phyloP scores from a whole-genome alignment of 2,113 vertebrate genomes.

The Enhydra lutris region DNA sequence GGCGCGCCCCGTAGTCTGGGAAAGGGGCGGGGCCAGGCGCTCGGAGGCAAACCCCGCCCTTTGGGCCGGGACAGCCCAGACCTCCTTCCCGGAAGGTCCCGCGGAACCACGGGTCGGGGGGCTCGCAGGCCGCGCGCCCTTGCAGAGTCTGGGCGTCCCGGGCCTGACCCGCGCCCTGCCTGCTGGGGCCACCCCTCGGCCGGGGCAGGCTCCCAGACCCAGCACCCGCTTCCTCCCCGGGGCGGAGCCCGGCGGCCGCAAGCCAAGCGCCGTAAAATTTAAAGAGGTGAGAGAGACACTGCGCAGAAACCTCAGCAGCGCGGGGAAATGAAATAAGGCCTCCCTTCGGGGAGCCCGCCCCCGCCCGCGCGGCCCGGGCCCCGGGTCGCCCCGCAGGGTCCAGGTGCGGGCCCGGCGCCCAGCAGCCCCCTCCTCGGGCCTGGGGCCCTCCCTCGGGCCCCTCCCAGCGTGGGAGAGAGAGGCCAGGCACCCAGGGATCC shows the following conservation, averaged over 20 bases:
- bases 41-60: not conserved
- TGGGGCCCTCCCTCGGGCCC: too few relatives aligned
- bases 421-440: not conserved
- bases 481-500: not conserved
- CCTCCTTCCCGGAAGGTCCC: rapidly evolving
- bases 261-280: constrained; percentile 96
- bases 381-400: constrained; percentile 48
- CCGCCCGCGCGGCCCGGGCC: constrained; percentile 28
- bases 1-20: not conserved
- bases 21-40: not conserved
- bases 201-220: constrained; percentile 80
- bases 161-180: constrained; percentile 5
- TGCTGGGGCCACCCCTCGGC: not conserved
- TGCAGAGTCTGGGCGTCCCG: not conserved
- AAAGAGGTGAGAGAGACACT: constrained; percentile 98
- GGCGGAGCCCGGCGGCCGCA: constrained; percentile 88
- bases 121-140: not conserved
- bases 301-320: constrained; percentile 92
- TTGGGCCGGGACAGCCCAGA: rapidly evolving
- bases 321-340: constrained; percentile 89
- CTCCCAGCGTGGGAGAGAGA: not conserved
- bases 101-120: not conserved
- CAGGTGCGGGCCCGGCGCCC: constrained; percentile 32
- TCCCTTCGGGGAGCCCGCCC: constrained; percentile 80
- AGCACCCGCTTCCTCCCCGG: constrained; percentile 88